Evolutionary conservation across 2,113 vertebrate species (phyloP).

Genomic region (Cranoglanis bouderius): DNA sequence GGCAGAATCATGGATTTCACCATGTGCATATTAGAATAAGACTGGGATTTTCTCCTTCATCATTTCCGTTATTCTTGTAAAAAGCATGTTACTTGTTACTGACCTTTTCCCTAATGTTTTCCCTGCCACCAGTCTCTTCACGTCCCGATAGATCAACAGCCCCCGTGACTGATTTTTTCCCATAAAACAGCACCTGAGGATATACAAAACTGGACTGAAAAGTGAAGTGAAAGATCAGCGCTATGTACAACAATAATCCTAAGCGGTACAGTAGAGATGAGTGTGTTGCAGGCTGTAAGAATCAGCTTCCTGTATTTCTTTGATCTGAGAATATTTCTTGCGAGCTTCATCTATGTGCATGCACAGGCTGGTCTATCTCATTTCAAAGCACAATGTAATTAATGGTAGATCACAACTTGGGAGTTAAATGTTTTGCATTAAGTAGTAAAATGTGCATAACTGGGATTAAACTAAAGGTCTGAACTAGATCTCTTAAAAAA

Average conservation of each 20-base stretch:
- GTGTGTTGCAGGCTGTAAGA: neutral
- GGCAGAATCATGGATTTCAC: neutral
- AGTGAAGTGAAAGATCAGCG: neutral
- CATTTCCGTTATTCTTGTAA: neutral
- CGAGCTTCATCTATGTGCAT: neutral
- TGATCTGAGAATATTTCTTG: neutral
- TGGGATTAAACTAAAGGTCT: neutral
- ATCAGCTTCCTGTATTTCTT: neutral
- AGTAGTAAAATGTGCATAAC: neutral
- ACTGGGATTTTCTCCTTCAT: neutral
- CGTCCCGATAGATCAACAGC: neutral
- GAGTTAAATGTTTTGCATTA: neutral
- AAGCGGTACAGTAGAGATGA: neutral
- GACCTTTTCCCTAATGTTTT: neutral
- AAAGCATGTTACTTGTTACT: neutral
- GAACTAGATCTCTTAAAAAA: neutral
- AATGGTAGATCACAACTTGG: neutral
- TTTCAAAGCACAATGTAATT: conserved; percentile 2
- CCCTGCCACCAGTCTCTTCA: neutral
- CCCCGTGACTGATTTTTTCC: neutral
- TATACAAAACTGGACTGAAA: neutral
- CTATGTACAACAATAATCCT: neutral
- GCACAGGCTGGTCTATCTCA: neutral
- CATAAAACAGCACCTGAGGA: neutral
- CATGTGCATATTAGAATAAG: neutral